Conservation (phyloP, 1,140 invertebrate species). For the Phortica variegata region DNA sequence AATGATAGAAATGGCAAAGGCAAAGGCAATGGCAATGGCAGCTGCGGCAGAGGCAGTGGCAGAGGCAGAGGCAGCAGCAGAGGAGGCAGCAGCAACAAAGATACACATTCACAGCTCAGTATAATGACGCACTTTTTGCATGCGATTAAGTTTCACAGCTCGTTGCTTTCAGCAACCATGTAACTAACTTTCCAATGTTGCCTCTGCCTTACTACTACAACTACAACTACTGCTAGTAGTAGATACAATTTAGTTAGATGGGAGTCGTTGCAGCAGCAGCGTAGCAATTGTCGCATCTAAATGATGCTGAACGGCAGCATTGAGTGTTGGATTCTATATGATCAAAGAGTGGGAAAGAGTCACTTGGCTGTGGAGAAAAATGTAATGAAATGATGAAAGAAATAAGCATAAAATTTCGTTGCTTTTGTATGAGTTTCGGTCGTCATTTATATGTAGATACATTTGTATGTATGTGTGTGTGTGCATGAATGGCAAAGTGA, state of each 20-base stretch:
- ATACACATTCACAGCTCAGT: too few species aligned
- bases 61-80: slow-evolving; percentile 5
- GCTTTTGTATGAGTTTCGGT: too few species aligned
- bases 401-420: too few species aligned
- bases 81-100: slow-evolving; percentile 38
- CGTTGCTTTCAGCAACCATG: slow-evolving; percentile 47
- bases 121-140: too few species aligned
- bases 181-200: neutral
- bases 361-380: too few species aligned
- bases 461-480: too few species aligned
- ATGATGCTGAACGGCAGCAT: neutral
- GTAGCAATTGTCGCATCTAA: neutral
- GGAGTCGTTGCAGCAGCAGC: neutral
- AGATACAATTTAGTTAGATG: neutral
- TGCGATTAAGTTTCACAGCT: slow-evolving; percentile 54
- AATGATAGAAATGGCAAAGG: slow-evolving; percentile 13
- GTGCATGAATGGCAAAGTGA: too few species aligned
- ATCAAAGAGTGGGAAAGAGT: slow-evolving; percentile 8
- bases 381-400: too few species aligned
- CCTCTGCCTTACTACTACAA: neutral
- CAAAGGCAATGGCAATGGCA: slow-evolving; percentile 3
- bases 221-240: neutral
- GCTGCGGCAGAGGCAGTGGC: neutral
- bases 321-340: neutral
- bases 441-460: too few species aligned